Evolutionary conservation across 2,888 invertebrate species (phyloP), one percentile per base, ranked within the genome.

Genomic region (Podotricha telesiphe): DNA sequence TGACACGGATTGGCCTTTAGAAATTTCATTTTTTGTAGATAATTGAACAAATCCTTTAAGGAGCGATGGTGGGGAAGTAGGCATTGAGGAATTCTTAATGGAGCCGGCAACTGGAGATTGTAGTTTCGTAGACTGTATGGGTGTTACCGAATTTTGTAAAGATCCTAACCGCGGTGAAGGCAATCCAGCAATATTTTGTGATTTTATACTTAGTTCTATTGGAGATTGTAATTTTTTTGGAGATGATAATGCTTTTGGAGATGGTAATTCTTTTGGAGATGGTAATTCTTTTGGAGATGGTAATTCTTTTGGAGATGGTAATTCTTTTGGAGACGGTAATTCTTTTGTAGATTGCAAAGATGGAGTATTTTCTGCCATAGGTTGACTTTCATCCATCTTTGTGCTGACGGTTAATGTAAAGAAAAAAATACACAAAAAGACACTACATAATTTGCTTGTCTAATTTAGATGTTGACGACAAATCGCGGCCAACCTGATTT

Each of bases 401-500:
- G 11, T 63, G 20, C 19, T 45, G 11, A 47, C 64, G 42, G 42
- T 61, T 64, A 58, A 62, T 47, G 15, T 70, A 40, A 47, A 55
- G 22, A 63, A 40, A 19, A 61, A 68, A 50, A 67, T n/a, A n/a
- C n/a, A n/a, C n/a, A 65, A 69, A 69, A 47, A 22, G 19, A 65
- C 58, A 70, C 67, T 69, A 73, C 74, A 75, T 74, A 69, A 71
- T 75, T 73, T 71, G 47, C 22, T n/a, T 59, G 55, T 47, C 58
- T 64, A 64, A 67, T 59, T 51, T 47, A 5, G 56, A n/a, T 56
- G 8, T 65, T 37, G 19, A 61, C 59, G 42, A 55, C 65, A 64
- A 55, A 68, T 65, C 89, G 86, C 85, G 79, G 80, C 89, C 87
- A 65, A 76, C 74, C 80, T 69, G 89, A 88, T 82, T 62, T 61